phyloP scores from a whole-genome alignment of 2,113 vertebrate genomes.

The Lutjanus erythropterus region DNA sequence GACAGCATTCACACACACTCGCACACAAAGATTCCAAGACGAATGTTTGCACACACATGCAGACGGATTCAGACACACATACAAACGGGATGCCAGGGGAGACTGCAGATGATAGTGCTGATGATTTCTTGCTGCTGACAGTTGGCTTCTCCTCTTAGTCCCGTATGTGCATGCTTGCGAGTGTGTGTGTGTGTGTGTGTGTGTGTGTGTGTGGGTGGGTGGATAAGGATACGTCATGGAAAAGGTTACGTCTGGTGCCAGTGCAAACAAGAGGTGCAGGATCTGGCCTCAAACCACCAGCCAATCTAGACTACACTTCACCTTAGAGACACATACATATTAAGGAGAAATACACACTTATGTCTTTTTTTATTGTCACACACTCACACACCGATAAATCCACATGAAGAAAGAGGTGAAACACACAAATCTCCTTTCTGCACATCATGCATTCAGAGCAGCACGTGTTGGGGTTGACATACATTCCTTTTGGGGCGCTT shows the following conservation, averaged over 20 bases:
- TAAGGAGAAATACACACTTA: constrained; percentile 32
- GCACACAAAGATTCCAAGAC: constrained; percentile 31
- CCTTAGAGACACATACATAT: constrained; percentile 57
- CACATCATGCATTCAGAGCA: constrained; percentile 41
- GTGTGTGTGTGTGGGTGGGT: constrained; percentile 10
- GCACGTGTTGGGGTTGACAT: constrained; percentile 46
- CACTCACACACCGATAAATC: neutral
- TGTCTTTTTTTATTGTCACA: neutral
- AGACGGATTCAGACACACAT: constrained; percentile 19
- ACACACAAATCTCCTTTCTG: neutral
- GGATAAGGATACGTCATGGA: constrained; percentile 57
- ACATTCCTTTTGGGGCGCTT: constrained; percentile 28
- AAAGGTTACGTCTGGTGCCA: constrained; percentile 73
- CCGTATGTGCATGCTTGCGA: neutral
- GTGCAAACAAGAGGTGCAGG: constrained; percentile 69
- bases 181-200: neutral
- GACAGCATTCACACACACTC: constrained; percentile 44
- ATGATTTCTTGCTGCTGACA: constrained; percentile 70
- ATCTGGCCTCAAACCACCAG: constrained; percentile 74
- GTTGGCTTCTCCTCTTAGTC: constrained; percentile 59
- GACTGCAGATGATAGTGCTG: constrained; percentile 55
- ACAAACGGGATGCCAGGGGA: constrained; percentile 16
- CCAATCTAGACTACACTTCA: constrained; percentile 66
- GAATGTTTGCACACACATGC: constrained; percentile 42
- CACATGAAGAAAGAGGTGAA: neutral